These are phyloP conservation scores for Rhabdophis nuchalis DNA, from an alignment of 2,797 vertebrate genomes.

Conservation along the genomic window DNA sequence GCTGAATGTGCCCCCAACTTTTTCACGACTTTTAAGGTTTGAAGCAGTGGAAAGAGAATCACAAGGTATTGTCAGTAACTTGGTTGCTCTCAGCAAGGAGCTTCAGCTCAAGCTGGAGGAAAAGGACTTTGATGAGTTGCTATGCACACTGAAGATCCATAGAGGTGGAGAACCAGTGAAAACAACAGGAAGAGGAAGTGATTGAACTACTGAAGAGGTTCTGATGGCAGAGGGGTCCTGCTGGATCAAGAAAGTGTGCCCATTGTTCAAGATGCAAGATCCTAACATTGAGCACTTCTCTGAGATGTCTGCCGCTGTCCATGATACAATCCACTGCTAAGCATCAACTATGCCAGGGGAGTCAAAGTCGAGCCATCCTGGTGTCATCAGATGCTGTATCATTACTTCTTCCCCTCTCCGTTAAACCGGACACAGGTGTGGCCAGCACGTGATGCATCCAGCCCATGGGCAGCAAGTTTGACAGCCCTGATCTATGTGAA, in stretches of 20 bases:
- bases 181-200: neutral
- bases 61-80: neutral
- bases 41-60: neutral
- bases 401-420: too few relatives aligned
- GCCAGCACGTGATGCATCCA: too few relatives aligned
- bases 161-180: neutral
- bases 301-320: neutral
- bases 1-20: neutral
- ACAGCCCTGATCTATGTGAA: too few relatives aligned
- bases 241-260: neutral
- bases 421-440: too few relatives aligned
- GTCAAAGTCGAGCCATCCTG: too few relatives aligned
- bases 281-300: neutral
- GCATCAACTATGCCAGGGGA: neutral
- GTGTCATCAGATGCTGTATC: too few relatives aligned
- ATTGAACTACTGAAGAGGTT: neutral
- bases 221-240: neutral
- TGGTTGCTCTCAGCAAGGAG: neutral
- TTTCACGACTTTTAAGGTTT: neutral
- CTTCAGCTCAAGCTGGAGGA: neutral
- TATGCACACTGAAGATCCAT: neutral
- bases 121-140: neutral
- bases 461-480: too few relatives aligned
- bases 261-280: neutral
- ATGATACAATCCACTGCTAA: neutral